These are phyloP conservation scores for Maccullochella peelii DNA, from an alignment of 2,113 vertebrate genomes.

Conservation along the genomic window DNA sequence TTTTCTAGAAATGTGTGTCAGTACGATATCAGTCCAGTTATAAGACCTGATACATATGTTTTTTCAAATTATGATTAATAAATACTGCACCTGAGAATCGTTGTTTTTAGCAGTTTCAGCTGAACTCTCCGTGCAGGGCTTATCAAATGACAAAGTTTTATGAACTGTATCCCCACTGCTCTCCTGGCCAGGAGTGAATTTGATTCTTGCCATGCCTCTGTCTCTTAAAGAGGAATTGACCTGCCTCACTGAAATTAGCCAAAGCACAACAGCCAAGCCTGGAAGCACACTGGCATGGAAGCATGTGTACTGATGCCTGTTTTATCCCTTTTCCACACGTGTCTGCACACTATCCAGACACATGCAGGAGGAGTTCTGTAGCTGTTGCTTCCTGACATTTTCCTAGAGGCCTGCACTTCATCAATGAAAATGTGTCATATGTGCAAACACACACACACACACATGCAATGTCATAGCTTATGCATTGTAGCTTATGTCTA, in stretches of 20 bases:
- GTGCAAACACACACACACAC: conserved; percentile 56
- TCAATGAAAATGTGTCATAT: conserved; percentile 71
- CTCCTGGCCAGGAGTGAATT: conserved; percentile 18
- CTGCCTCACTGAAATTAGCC: conserved; percentile 76
- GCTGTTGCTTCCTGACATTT: conserved; percentile 80
- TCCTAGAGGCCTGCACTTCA: conserved; percentile 77
- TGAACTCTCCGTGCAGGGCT: conserved; percentile 6
- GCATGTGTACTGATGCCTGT: conserved; percentile 50
- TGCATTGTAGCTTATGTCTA: conserved; percentile 26
- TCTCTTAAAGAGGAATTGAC: conserved; percentile 61
- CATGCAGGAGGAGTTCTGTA: conserved; percentile 52
- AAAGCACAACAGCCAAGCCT: conserved; percentile 69
- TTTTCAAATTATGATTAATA: too few relatives aligned
- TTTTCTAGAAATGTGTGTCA: background rate
- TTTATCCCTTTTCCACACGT: conserved; percentile 76
- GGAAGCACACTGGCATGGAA: conserved; percentile 61
- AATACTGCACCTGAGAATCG: background rate
- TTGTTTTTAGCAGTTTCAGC: conserved; percentile 23
- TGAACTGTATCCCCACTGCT: conserved; percentile 28
- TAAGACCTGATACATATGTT: too few relatives aligned
- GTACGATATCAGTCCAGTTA: too few relatives aligned
- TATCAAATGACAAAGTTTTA: conserved; percentile 30
- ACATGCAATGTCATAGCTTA: conserved; percentile 35
- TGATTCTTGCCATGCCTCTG: conserved; percentile 46
- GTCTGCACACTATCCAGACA: conserved; percentile 72